Evolutionary conservation across 2,797 vertebrate genomes (phyloP).

Genomic region (Micropoecilia bifurca): DNA sequence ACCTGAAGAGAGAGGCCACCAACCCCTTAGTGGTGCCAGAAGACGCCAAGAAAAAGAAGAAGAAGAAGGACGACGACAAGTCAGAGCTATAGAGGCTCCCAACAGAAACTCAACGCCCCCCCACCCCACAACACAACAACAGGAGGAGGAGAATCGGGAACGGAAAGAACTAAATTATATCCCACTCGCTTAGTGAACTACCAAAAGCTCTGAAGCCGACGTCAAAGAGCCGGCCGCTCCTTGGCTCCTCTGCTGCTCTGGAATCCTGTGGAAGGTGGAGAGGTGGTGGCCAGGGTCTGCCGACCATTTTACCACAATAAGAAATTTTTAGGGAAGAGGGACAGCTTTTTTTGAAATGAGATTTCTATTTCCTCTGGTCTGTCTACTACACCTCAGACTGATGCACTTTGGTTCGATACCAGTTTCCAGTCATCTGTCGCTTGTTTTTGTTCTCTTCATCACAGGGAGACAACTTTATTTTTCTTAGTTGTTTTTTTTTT

Average conservation of each 20-base stretch:
- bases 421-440: conserved; percentile 66
- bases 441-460: conserved; percentile 53
- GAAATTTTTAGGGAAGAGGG: conserved; percentile 67
- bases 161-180: conserved; percentile 81
- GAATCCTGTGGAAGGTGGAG: conserved; percentile 69
- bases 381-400: conserved; percentile 71
- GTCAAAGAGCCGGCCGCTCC: conserved; percentile 58
- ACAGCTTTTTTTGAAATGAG: conserved; percentile 71
- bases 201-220: conserved; percentile 78
- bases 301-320: conserved; percentile 58
- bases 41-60: conserved; percentile 91
- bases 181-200: conserved; percentile 81
- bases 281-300: conserved; percentile 72
- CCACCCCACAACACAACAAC: conserved; percentile 2
- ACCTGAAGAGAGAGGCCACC: conserved; percentile 93
- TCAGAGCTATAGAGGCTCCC: conserved; percentile 84
- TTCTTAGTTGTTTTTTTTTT: conserved; percentile 44
- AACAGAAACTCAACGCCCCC: conserved; percentile 43
- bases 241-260: conserved; percentile 73
- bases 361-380: conserved; percentile 69
- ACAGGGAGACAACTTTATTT: conserved; percentile 58
- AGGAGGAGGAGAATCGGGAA: conserved; percentile 45
- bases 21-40: conserved; percentile 87
- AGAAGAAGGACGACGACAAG: conserved; percentile 67
- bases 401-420: conserved; percentile 80